These are phyloP conservation scores for Pteruthius melanotis DNA, from an alignment of 2,113 vertebrate genomes.

Conservation along the genomic window DNA sequence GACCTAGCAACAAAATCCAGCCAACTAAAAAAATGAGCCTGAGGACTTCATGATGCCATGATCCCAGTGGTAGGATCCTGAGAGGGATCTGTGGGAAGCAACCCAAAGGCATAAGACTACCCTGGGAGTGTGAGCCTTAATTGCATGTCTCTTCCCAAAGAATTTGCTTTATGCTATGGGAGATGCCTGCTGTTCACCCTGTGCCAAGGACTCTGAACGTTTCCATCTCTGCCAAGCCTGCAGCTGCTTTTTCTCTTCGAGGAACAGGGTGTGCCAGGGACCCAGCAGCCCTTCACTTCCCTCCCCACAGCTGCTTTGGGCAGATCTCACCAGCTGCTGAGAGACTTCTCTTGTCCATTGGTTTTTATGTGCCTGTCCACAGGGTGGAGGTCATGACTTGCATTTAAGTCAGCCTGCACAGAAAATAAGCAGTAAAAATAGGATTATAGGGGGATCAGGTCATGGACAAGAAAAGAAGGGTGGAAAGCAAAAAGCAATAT, in stretches of 20 bases:
- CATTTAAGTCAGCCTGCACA: neutral
- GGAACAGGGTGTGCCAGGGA: neutral
- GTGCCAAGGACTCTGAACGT: neutral
- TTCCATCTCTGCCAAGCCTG: neutral
- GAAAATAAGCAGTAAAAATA: neutral
- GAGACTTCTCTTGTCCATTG: neutral
- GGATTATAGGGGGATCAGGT: neutral
- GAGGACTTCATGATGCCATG: neutral
- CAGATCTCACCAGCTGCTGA: neutral
- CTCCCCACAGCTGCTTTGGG: neutral
- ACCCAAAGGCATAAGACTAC: neutral
- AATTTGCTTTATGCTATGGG: neutral
- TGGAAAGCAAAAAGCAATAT: neutral
- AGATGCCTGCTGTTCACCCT: too few relatives aligned
- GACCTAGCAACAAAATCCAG: neutral
- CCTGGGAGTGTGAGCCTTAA: neutral
- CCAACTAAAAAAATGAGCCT: fast-evolving
- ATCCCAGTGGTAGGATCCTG: fast-evolving
- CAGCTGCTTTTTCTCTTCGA: neutral
- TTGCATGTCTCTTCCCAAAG: neutral
- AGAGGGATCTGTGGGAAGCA: neutral
- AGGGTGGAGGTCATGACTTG: conserved; percentile 40
- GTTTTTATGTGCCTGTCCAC: neutral
- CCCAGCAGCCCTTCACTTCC: neutral
- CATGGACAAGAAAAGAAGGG: neutral